Percentiles rank a stretch among this genome's conserved stretches.
Evolutionary conservation across 2,888 invertebrate genomes (phyloP).

Genomic region (Chrysolina haemoptera): DNA sequence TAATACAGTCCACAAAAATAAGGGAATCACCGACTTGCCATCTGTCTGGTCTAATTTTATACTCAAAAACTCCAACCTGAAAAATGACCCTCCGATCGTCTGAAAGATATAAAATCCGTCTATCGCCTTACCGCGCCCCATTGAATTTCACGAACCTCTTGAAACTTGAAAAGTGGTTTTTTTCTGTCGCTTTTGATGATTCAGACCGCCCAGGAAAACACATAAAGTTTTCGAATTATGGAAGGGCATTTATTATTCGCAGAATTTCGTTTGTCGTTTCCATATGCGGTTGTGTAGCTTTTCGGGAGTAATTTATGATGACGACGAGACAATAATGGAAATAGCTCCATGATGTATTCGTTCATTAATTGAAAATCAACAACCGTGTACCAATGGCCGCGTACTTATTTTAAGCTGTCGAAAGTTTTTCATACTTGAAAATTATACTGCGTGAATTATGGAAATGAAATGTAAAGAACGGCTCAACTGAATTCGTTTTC

Average conservation of each 20-base stretch:
- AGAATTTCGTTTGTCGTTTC: slow-evolving; percentile 1
- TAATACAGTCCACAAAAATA: neutral
- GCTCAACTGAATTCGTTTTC: neutral
- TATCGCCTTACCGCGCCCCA: slow-evolving; percentile 14
- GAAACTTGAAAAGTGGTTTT: slow-evolving; percentile 20
- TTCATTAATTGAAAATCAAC: neutral
- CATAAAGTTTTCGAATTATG: slow-evolving; percentile 27
- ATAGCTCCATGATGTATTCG: neutral
- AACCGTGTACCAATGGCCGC: no score
- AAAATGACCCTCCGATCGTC: neutral
- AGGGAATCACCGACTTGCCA: neutral
- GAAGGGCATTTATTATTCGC: slow-evolving; percentile 24
- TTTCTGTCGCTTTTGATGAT: slow-evolving; percentile 17
- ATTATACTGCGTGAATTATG: no score
- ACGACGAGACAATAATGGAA: neutral
- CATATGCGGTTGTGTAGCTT: neutral
- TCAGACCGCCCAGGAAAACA: slow-evolving; percentile 24
- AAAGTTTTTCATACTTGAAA: no score
- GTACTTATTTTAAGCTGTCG: no score
- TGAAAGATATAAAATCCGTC: slow-evolving; percentile 12
- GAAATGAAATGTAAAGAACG: neutral
- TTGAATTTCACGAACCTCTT: slow-evolving; percentile 35
- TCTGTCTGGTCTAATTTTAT: neutral
- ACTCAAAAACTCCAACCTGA: neutral
- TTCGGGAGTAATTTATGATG: neutral